Conservation (phyloP, 2,888 invertebrate genomes). For the Falcaria lacertinaria region DNA sequence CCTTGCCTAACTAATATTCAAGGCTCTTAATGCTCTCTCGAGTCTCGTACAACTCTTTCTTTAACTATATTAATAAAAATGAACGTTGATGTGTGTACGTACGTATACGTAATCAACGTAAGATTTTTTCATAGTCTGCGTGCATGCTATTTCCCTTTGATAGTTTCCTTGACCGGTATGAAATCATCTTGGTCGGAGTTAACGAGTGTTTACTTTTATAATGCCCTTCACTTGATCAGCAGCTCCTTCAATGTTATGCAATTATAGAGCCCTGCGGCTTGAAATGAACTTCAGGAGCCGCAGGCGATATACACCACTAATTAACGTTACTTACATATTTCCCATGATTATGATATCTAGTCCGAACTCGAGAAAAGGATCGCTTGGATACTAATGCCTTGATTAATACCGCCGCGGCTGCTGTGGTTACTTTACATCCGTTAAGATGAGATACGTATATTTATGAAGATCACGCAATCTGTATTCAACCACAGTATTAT, state of each 20-base stretch:
- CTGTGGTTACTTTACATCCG: conserved; percentile 6
- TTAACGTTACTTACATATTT: conserved; percentile 38
- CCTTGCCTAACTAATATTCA: conserved; percentile 48
- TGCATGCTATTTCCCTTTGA: conserved; percentile 45
- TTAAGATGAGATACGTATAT: too few species aligned
- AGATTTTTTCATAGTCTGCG: conserved; percentile 23
- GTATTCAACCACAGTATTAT: too few species aligned
- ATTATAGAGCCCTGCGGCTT: conserved; percentile 33
- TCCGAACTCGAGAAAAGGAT: conserved; percentile 23
- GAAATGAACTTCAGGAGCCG: conserved; percentile 43
- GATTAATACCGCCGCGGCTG: conserved; percentile 32
- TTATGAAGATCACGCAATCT: too few species aligned
- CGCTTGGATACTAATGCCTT: conserved; percentile 46
- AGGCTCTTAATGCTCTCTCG: conserved; percentile 37
- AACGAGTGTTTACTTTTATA: conserved; percentile 57
- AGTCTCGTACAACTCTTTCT: too few species aligned
- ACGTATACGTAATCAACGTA: conserved; percentile 18
- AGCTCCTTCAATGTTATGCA: conserved; percentile 55
- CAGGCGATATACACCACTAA: conserved; percentile 28
- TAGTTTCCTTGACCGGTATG: conserved; percentile 69
- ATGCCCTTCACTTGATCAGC: conserved; percentile 51
- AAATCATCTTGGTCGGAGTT: conserved; percentile 55
- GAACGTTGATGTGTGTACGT: conserved; percentile 17
- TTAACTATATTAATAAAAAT: conserved; percentile 23
- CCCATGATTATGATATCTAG: conserved; percentile 48